Conservation (phyloP, 1,140 invertebrate genomes). For the Heliconius melpomene region DNA sequence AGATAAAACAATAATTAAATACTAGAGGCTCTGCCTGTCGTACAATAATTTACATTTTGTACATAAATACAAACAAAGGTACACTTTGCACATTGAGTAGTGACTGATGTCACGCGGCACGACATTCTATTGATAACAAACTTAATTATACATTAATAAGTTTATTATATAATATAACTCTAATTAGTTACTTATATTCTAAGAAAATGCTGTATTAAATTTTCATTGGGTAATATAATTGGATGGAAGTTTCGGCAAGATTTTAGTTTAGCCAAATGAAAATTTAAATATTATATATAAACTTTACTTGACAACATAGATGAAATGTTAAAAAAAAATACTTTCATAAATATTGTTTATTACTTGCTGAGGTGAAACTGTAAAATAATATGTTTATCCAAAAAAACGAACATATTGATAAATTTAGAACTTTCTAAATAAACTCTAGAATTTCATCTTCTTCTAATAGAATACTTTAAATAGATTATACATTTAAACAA, state of each 20-base stretch:
- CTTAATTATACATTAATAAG: constrained; percentile 20
- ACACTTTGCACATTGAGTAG: constrained; percentile 26
- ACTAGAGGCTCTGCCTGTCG: constrained; percentile 30
- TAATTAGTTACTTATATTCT: constrained; percentile 17
- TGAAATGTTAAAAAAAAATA: background rate
- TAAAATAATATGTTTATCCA: background rate
- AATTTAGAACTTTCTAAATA: background rate
- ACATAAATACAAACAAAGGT: constrained; percentile 34
- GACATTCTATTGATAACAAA: constrained; percentile 14
- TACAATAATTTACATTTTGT: constrained; percentile 37
- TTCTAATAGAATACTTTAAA: background rate
- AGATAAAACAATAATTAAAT: constrained; percentile 31
- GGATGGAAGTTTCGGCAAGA: constrained; percentile 34
- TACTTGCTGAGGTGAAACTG: background rate
- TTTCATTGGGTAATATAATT: constrained; percentile 16
- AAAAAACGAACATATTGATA: background rate
- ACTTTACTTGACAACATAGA: background rate
- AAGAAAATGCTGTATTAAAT: constrained; percentile 22
- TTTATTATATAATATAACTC: constrained; percentile 21
- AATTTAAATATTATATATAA: background rate
- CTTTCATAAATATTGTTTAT: background rate
- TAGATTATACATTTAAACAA: background rate
- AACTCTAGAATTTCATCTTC: background rate
- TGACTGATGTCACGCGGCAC: constrained; percentile 22
- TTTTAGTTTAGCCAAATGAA: background rate